phyloP scores from a whole-genome alignment of 2,888 invertebrate genomes.

The Alloscopus bannaensis region DNA sequence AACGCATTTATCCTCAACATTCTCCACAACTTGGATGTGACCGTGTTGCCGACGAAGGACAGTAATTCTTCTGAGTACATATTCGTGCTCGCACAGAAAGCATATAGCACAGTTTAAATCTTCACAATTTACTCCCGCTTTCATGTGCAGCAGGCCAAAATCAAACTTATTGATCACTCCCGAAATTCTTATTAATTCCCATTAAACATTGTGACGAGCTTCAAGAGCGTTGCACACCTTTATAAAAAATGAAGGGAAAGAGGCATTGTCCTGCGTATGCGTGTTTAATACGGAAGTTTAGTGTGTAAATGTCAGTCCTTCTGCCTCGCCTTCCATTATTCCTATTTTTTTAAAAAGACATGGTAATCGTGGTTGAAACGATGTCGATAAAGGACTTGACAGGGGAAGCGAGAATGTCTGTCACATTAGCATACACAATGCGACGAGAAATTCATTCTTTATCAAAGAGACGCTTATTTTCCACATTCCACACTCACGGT shows the following conservation, averaged over 20 bases:
- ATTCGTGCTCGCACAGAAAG: background rate
- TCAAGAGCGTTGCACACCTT: no score
- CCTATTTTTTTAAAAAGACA: conserved; percentile 47
- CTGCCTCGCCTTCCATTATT: conserved; percentile 64
- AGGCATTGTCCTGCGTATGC: no score
- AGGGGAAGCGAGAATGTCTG: conserved; percentile 73
- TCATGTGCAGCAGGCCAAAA: no score
- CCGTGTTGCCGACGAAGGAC: no score
- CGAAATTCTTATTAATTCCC: no score
- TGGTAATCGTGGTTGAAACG: conserved; percentile 58
- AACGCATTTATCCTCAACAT: no score
- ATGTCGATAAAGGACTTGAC: conserved; percentile 60
- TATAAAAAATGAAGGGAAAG: no score
- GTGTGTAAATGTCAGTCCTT: conserved; percentile 52
- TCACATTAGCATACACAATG: conserved; percentile 73
- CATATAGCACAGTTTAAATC: no score
- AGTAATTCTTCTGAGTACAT: conserved; percentile 12
- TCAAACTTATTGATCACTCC: no score
- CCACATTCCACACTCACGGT: background rate
- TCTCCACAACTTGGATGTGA: no score
- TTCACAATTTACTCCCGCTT: no score
- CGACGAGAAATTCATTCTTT: conserved; percentile 67
- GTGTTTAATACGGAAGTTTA: conserved; percentile 1
- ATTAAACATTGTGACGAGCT: no score
- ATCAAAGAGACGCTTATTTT: background rate